A percentile compares a stretch with the other conserved stretches of the same genome.
Conservation (phyloP, 2,797 vertebrate genomes). For the Setipinna tenuifilis region DNA sequence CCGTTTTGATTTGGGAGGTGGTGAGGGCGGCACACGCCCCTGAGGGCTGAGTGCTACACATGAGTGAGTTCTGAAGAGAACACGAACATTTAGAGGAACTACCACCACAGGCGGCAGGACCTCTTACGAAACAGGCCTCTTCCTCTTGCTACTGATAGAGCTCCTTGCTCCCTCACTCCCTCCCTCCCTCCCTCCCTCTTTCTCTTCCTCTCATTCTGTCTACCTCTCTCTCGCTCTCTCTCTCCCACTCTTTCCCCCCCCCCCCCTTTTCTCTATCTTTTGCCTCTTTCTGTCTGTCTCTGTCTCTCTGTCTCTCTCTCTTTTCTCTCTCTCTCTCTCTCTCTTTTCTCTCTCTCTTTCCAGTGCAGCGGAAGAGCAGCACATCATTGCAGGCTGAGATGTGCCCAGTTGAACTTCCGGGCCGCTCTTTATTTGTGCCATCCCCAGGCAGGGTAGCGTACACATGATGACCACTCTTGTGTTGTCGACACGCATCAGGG, state of each 20-base stretch:
- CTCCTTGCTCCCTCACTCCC: constrained; percentile 41
- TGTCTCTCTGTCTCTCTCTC: neutral
- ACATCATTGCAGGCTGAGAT: neutral
- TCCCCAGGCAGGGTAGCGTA: no score
- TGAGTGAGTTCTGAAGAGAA: constrained; percentile 71
- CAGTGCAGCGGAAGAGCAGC: neutral
- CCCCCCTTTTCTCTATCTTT: neutral
- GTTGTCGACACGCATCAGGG: no score
- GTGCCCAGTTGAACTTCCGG: neutral
- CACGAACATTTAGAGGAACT: constrained; percentile 78
- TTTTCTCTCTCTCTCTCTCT: neutral
- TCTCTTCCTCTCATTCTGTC: neutral
- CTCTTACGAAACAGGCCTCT: constrained; percentile 75
- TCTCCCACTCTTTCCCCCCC: neutral
- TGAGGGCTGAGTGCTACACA: constrained; percentile 49
- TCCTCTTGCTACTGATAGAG: constrained; percentile 65
- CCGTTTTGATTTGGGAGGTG: neutral
- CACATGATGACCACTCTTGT: no score
- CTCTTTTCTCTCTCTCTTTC: constrained; percentile 56
- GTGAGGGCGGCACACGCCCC: neutral
- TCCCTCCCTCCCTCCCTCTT: neutral
- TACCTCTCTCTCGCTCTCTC: neutral
- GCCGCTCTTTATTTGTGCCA: no score
- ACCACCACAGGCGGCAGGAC: constrained; percentile 69
- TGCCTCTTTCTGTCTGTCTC: neutral